These are phyloP conservation scores for Spatulosminthurus flaviceps DNA, from an alignment of 2,888 invertebrate species.

Conservation along the genomic window DNA sequence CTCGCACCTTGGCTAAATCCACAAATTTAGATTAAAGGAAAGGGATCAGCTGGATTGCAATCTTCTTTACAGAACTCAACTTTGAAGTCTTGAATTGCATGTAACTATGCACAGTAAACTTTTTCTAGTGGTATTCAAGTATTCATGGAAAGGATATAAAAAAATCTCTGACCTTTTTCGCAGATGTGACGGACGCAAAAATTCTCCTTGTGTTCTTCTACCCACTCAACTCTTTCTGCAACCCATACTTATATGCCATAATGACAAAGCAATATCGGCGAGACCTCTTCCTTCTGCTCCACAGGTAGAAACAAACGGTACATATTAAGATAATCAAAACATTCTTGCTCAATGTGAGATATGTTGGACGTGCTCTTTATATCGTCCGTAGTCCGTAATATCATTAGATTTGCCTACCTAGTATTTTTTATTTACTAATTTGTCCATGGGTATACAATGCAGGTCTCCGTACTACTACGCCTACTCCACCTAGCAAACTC, in stretches of 20 bases:
- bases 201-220: conserved; percentile 88
- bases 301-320: conserved; percentile 69
- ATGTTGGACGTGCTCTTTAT: not conserved
- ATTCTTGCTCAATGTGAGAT: not conserved
- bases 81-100: too few species aligned
- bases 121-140: conserved; percentile 20
- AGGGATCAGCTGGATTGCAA: too few species aligned
- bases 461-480: not conserved
- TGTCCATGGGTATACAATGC: too few species aligned
- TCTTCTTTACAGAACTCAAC: too few species aligned
- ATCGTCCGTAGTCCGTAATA: too few species aligned
- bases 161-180: too few species aligned
- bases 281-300: conserved; percentile 76
- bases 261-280: conserved; percentile 85
- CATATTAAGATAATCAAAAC: conserved; percentile 35
- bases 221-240: conserved; percentile 90
- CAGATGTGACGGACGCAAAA: conserved; percentile 68
- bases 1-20: too few species aligned
- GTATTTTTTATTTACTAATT: too few species aligned
- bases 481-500: not conserved
- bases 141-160: too few species aligned
- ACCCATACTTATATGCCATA: conserved; percentile 91
- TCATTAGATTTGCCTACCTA: not conserved
- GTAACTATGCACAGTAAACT: too few species aligned
- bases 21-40: too few species aligned